Evolutionary conservation across 2,888 invertebrate genomes (phyloP), one percentile per base, ranked within the genome.

Genomic region (Hirtodrosophila alboralis): DNA sequence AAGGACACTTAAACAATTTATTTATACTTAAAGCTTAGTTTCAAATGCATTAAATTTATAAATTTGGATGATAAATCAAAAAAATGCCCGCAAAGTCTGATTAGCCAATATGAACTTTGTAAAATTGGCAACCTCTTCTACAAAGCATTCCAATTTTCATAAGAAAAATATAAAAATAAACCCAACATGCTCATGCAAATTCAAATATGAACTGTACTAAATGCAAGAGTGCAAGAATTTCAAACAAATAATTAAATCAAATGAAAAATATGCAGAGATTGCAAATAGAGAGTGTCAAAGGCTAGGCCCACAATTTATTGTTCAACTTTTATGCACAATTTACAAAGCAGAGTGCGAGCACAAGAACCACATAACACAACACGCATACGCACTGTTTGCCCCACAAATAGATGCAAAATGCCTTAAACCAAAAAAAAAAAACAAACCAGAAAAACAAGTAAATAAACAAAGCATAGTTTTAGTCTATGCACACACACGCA

Each of bases 301-400:
- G 18, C 41, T 31, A 18, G 30, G 36, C 49, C 16, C 27, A 51
- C 54, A 61, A 47, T 66, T 71, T 78, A 73, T 56, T 41, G 51
- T 9, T 41, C 30, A 63, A 48, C 40, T 76, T 51, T 57, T 68
- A 52, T 54, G 57, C 61, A 56, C 79, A 78, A 71, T 76, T 78
- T 78, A 75, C 59, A 49, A 37, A 44, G 56, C 51, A 75, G 51
- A 40, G 33, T 60, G 47, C 61, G 56, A 63, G n/a, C n/a, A 52
- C 51, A 70, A 49, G 38, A n/a, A n/a, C n/a, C n/a, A n/a, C 23
- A 33, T 10, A 44, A 14, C 49, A 56, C 40, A 81, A 61, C 80
- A 84, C 70, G 76, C 70, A 86, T 70, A 84, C 84, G 86, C 80
- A 76, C 64, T 80, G 80, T 84, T 74, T 64, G 80, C 62, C 73